phyloP scores from a whole-genome alignment of 2,797 vertebrate species.

The Poecilia gillii region DNA sequence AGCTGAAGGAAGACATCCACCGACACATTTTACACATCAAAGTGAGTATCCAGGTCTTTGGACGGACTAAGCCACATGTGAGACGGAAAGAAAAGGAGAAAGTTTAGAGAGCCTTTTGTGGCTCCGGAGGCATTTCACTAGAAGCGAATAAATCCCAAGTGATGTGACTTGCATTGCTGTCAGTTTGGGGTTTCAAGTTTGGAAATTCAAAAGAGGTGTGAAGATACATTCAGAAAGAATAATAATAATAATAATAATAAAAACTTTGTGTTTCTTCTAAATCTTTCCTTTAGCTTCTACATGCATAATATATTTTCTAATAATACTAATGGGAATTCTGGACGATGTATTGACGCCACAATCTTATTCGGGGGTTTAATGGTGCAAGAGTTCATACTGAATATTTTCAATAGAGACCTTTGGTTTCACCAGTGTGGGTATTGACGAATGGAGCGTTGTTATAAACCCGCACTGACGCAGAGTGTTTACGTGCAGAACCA shows the following conservation, averaged over 20 bases:
- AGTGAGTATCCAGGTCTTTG: slow-evolving; percentile 20
- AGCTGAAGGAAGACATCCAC: slow-evolving; percentile 11
- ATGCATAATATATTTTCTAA: not conserved
- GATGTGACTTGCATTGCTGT: slow-evolving; percentile 9
- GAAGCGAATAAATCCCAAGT: slow-evolving; percentile 9
- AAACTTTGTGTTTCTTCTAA: slow-evolving; percentile 1
- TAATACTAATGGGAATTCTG: not conserved
- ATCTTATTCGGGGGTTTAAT: not conserved
- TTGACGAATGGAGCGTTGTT: not conserved
- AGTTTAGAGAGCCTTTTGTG: slow-evolving; percentile 20
- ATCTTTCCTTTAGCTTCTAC: slow-evolving; percentile 3
- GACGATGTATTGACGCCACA: not conserved
- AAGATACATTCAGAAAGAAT: not conserved
- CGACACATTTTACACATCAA: slow-evolving; percentile 24
- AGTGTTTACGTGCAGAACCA: not conserved
- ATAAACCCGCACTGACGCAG: not conserved
- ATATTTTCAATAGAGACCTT: not conserved
- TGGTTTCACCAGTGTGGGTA: not conserved
- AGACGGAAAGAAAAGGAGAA: not conserved
- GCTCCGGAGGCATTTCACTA: slow-evolving; percentile 12
- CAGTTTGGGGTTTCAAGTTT: slow-evolving; percentile 5
- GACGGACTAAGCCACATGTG: slow-evolving; percentile 8
- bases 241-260: not conserved
- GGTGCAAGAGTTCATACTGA: not conserved
- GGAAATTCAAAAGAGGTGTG: not conserved